Evolutionary conservation across 2,888 invertebrate species (phyloP), one percentile per base, ranked within the genome.

Genomic region (Adelognathus sp.): DNA sequence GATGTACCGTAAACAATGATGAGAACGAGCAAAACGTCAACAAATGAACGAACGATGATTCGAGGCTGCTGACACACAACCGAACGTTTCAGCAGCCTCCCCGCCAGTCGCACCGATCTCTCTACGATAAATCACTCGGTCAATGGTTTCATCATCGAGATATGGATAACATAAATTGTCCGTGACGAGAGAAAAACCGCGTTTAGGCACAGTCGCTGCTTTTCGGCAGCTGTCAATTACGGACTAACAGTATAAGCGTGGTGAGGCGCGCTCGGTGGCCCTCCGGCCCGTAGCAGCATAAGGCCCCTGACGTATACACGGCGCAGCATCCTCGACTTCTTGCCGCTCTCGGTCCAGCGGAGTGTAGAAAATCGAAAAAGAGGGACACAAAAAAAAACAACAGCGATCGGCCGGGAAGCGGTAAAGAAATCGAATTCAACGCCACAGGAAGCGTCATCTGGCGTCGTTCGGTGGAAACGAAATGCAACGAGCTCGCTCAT

Each of bases 141-240:
- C 66, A 66, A 70, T 71, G 66, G 60, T 54, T 24, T 50, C 11
- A 64, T 80, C 73, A 76, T 75, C 75, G 77, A 80, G 80, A 75
- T 73, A 66, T 73, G n/a, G n/a, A n/a, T n/a, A n/a, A n/a, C n/a
- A n/a, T n/a, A n/a, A n/a, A 79, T 81, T 60, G 76, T 61, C 73
- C 79, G 76, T 70, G 18, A n/a, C 29, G 56, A 39, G 54, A 39
- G 27, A 33, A 58, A 36, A 70, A 54, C 60, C 36, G 44, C 69
- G 31, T n/a, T n/a, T n/a, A n/a, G n/a, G n/a, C 21, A 18, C 24
- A 18, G 58, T 70, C 70, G 74, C 60, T 56, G 86, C 83, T 88
- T 88, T 88, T 88, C 88, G 88, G 87, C 88, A 87, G 88, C 89
- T 88, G 89, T 89, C 89, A 89, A 89, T 88, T 89, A 88, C 85